These are phyloP conservation scores for Prunella strophiata DNA, from an alignment of 2,797 vertebrate genomes.

Conservation along the genomic window DNA sequence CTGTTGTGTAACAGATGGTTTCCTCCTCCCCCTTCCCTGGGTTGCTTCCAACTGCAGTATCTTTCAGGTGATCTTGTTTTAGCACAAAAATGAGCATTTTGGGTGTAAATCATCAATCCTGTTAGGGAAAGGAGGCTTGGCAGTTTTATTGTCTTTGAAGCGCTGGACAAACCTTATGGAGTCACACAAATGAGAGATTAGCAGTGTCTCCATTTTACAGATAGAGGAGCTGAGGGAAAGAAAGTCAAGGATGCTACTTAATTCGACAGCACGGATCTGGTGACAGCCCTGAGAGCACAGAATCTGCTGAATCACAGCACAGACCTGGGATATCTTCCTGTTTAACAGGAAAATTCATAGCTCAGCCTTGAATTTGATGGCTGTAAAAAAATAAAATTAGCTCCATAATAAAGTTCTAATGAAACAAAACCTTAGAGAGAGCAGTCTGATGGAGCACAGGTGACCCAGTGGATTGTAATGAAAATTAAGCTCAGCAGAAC, in stretches of 20 bases:
- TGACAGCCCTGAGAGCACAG: slow-evolving; percentile 26
- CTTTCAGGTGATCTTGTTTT: slow-evolving; percentile 69
- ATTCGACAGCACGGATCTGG: slow-evolving; percentile 25
- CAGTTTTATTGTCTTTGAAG: slow-evolving; percentile 47
- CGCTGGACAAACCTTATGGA: slow-evolving; percentile 1
- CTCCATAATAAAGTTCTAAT: slow-evolving; percentile 6
- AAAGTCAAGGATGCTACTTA: slow-evolving; percentile 39
- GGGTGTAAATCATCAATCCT: slow-evolving; percentile 44
- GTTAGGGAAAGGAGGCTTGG: slow-evolving; percentile 12
- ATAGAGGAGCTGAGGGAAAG: neutral
- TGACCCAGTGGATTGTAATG: slow-evolving; percentile 6
- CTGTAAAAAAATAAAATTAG: slow-evolving; percentile 13
- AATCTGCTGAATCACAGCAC: slow-evolving; percentile 58
- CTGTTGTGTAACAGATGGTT: slow-evolving; percentile 71
- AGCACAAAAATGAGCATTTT: slow-evolving; percentile 63
- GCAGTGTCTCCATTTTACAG: slow-evolving; percentile 28
- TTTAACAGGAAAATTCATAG: neutral
- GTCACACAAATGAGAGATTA: slow-evolving; percentile 34
- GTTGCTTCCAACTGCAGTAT: slow-evolving; percentile 37
- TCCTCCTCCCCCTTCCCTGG: slow-evolving; percentile 54
- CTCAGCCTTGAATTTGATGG: neutral
- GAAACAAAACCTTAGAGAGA: slow-evolving; percentile 34
- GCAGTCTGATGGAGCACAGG: neutral
- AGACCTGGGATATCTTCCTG: neutral
- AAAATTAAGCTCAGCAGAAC: slow-evolving; percentile 42